Evolutionary conservation across 2,113 vertebrate genomes (phyloP).

Genomic region (Triplophysa tibetana): DNA sequence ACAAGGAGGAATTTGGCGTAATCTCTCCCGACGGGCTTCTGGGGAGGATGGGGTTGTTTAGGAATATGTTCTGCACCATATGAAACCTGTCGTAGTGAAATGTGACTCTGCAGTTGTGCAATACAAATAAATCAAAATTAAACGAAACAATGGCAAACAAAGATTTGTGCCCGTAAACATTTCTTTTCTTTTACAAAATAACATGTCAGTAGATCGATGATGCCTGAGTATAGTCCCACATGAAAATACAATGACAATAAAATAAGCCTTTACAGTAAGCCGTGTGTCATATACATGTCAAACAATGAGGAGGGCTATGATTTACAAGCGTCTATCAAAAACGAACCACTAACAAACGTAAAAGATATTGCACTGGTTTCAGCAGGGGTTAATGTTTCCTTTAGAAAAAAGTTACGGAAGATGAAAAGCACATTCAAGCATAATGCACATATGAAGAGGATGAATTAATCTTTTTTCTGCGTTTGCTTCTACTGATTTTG

Average conservation of each 20-base stretch:
- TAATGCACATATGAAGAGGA: constrained; percentile 6
- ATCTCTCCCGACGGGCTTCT: constrained; percentile 14
- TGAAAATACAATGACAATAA: constrained; percentile 28
- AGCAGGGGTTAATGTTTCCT: background rate
- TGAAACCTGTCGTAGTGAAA: constrained; percentile 16
- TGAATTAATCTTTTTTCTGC: constrained; percentile 10
- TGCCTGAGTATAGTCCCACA: constrained; percentile 29
- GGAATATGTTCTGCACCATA: constrained; percentile 14
- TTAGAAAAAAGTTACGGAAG: background rate
- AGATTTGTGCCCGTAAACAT: constrained; percentile 25
- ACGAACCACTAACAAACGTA: background rate
- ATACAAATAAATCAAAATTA: background rate
- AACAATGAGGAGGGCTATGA: constrained; percentile 12
- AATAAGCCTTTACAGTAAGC: constrained; percentile 33
- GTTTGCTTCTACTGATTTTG: constrained; percentile 7
- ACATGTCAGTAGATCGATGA: background rate
- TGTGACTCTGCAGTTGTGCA: constrained; percentile 13
- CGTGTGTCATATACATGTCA: constrained; percentile 11
- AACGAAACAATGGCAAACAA: background rate
- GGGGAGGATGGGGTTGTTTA: background rate
- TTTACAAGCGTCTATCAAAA: background rate
- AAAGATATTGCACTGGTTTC: constrained; percentile 34
- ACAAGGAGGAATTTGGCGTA: constrained; percentile 25
- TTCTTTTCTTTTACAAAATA: background rate
- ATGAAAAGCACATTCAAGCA: constrained; percentile 17